phyloP scores from a whole-genome alignment of 2,888 invertebrate genomes.

The Caenorhabditis japonica region DNA sequence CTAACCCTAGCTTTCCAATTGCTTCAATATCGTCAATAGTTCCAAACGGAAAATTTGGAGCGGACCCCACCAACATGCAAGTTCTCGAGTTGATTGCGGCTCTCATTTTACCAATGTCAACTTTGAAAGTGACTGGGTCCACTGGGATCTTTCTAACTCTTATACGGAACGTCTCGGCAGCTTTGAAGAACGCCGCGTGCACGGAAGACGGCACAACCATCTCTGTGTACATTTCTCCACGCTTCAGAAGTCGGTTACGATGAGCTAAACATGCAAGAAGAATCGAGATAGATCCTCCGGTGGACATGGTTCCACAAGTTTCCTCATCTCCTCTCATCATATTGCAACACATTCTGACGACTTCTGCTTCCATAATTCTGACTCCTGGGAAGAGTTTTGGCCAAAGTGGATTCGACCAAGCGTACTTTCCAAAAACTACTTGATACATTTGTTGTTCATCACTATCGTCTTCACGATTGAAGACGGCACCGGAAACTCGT shows the following conservation, averaged over 20 bases:
- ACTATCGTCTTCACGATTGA: slow-evolving; percentile 58
- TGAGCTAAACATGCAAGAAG: slow-evolving; percentile 92
- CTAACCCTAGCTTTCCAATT: slow-evolving; percentile 82
- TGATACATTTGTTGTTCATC: slow-evolving; percentile 79
- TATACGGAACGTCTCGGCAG: slow-evolving; percentile 83
- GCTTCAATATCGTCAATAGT: slow-evolving; percentile 92
- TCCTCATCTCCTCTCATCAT: slow-evolving; percentile 88
- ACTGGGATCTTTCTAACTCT: slow-evolving; percentile 86
- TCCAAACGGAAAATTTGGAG: slow-evolving; percentile 96
- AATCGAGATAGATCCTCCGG: slow-evolving; percentile 97
- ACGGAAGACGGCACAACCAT: slow-evolving; percentile 90
- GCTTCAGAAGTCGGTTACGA: slow-evolving; percentile 86
- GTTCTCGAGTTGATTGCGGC: slow-evolving; percentile 89
- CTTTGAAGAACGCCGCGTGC: slow-evolving; percentile 95
- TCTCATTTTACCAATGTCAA: slow-evolving; percentile 85
- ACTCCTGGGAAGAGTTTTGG: slow-evolving; percentile 93
- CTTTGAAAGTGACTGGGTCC: slow-evolving; percentile 80
- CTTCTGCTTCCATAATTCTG: slow-evolving; percentile 92
- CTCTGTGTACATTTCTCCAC: slow-evolving; percentile 89
- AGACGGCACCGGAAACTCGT: slow-evolving; percentile 91
- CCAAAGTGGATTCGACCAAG: slow-evolving; percentile 96
- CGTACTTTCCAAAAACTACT: slow-evolving; percentile 85
- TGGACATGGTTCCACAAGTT: slow-evolving; percentile 87
- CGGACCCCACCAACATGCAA: slow-evolving; percentile 93
- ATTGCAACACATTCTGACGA: slow-evolving; percentile 87